phyloP scores from a whole-genome alignment of 1,140 invertebrate genomes.

The Drosophila melanogaster region DNA sequence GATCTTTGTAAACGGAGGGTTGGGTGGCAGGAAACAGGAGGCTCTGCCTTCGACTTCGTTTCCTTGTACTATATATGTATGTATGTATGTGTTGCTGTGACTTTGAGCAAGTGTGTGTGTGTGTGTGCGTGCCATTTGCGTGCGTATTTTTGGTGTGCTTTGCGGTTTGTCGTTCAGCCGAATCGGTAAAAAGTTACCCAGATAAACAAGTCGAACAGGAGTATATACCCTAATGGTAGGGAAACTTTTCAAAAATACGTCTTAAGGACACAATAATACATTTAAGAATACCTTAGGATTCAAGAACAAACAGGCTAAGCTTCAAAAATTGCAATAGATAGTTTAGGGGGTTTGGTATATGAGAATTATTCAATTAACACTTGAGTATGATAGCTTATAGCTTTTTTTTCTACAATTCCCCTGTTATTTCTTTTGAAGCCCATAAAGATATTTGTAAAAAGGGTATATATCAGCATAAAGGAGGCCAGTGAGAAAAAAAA shows the following conservation, averaged over 20 bases:
- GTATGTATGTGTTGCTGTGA: conserved; percentile 2
- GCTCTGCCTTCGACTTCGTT: conserved; percentile 29
- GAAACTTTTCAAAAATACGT: background rate
- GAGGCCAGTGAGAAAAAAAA: conserved; percentile 15
- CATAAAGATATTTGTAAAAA: background rate
- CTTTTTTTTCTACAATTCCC: too few relatives aligned
- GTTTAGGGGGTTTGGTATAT: too few relatives aligned
- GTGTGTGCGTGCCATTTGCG: conserved; percentile 53
- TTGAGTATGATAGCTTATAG: too few relatives aligned
- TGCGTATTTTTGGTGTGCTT: conserved; percentile 77
- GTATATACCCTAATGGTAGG: background rate
- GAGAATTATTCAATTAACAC: too few relatives aligned
- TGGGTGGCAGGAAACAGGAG: conserved; percentile 7
- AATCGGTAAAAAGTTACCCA: conserved; percentile 8
- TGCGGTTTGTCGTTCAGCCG: conserved; percentile 46
- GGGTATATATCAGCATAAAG: conserved; percentile 24
- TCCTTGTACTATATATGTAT: conserved; percentile 12
- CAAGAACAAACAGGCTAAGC: too few relatives aligned
- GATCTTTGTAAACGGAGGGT: background rate
- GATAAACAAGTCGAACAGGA: background rate
- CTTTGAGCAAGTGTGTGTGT: background rate
- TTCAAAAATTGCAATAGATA: too few relatives aligned
- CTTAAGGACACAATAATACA: background rate
- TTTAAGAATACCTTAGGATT: background rate
- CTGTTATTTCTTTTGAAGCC: too few relatives aligned